These are phyloP conservation scores for Trichonephila inaurata DNA, from an alignment of 1,140 invertebrate species.

Conservation along the genomic window DNA sequence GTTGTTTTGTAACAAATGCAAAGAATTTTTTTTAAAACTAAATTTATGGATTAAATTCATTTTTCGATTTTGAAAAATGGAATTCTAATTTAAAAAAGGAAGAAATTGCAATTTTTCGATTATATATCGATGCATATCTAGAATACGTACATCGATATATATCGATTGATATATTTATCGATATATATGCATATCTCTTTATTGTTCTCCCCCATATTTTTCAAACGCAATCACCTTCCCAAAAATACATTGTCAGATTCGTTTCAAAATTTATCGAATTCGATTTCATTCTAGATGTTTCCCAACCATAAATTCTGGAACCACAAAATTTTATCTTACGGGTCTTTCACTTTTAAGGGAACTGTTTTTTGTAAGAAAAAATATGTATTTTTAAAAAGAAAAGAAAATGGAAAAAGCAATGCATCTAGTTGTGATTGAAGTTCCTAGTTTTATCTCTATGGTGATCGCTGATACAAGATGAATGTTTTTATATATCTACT, in stretches of 20 bases:
- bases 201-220: background rate
- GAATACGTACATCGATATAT: no score
- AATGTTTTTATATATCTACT: background rate
- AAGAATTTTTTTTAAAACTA: no score
- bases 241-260: background rate
- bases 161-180: no score
- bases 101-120: no score
- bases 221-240: background rate
- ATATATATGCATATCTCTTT: no score
- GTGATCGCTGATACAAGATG: background rate
- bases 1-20: no score
- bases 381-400: background rate
- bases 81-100: no score
- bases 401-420: background rate
- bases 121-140: no score
- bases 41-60: no score
- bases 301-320: background rate
- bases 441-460: background rate
- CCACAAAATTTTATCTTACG: background rate
- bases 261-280: slow-evolving; percentile 19
- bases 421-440: background rate
- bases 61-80: no score
- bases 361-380: background rate
- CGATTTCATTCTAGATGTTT: background rate
- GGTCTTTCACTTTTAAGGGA: background rate